Base-by-base conservation (phyloP, 2,888 invertebrate species). In the Xanthorhoe spadicearia region DNA sequence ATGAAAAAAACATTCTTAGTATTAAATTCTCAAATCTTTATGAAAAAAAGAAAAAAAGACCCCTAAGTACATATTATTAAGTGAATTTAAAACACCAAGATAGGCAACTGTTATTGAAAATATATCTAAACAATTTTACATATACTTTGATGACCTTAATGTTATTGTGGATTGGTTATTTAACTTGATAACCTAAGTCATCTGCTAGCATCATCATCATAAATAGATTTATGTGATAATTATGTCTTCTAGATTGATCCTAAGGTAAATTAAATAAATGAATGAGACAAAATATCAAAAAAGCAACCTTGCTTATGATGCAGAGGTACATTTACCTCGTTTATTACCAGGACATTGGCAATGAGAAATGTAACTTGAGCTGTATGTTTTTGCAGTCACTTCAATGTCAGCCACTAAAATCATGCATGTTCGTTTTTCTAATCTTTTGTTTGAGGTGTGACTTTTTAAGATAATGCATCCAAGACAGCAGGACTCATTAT, bases 151-250 rank as follows among this genome's bases (percentile, higher is more conserved):
- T 65, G 67, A 61, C 64, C 61, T 63, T 57, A 61, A 49, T 65
- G 51, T 57, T 51, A 49, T 48, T 64, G 51, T 23, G 48, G 62
- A 67, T 68, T 65, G 64, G 62, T 66, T 62, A 66, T 57, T 66
- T 52, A 51, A 55, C 54, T 59, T 54, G 65, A 71, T 69, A 67
- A 71, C 69, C 61, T 58, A 61, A 17, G 65, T 68, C 63, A 69
- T 59, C 66, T 61, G 58, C 13, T 51, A 65, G 50, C 10, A 60
- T 67, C 58, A 67, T 61, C 65, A 61, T 61, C 53, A n/a, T 60
- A 58, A 56, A 67, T 65, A 68, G 52, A 64, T 66, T 35, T 4
- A 64, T 43, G 9, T 54, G 58, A 53, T 64, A 58, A 15, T 58
- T 7, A 63, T 28, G 23, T 48, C n/a, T 48, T 19, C 8, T 32